Conservation (phyloP, 2,888 invertebrate genomes). For the Nephrocerus scutellatus region DNA sequence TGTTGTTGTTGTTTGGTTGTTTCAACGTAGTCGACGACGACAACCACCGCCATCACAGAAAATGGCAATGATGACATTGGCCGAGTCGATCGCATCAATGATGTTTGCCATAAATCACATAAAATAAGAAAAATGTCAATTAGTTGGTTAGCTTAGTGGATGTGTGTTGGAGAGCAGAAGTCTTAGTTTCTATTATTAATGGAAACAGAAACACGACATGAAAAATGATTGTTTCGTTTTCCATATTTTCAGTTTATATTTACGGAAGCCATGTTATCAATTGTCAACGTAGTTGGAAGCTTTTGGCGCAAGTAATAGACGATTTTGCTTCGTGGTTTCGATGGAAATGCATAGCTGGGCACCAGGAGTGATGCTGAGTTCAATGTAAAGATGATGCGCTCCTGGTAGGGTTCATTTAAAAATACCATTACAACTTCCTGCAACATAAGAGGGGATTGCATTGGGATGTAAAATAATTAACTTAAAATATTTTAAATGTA, state of each 20-base stretch:
- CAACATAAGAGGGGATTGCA: no score
- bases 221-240: neutral
- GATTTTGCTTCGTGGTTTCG: constrained; percentile 57
- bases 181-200: no score
- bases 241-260: constrained; percentile 9
- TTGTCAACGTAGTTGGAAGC: constrained; percentile 54
- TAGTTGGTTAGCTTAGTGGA: no score
- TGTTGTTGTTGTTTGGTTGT: no score
- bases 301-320: constrained; percentile 69
- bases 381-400: constrained; percentile 56
- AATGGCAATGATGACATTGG: no score
- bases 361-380: constrained; percentile 58
- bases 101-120: no score
- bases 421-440: constrained; percentile 54
- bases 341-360: constrained; percentile 58
- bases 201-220: neutral
- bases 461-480: neutral
- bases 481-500: no score
- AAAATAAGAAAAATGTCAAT: no score
- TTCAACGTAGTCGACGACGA: no score
- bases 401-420: constrained; percentile 45
- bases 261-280: constrained; percentile 50
- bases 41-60: no score
- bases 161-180: no score
- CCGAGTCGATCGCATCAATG: no score